Percentiles rank a stretch among this genome's conserved stretches.
Evolutionary conservation across 2,888 invertebrate species (phyloP).

Genomic region (Zeuzera pyrina): DNA sequence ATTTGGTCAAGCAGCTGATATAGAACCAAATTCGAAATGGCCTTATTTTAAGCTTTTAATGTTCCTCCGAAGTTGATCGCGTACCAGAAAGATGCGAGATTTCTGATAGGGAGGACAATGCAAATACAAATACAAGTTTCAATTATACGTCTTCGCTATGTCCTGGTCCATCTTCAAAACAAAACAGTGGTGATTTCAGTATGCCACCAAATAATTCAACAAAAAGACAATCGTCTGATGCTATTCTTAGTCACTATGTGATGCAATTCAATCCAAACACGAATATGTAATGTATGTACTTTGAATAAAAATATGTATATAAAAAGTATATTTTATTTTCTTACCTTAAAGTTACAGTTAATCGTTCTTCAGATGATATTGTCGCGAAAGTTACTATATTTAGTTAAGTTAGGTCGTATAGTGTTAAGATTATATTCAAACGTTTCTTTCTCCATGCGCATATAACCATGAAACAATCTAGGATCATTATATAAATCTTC

Average conservation of each 20-base stretch:
- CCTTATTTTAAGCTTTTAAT: constrained; percentile 3
- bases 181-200: too few species aligned
- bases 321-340: neutral
- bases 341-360: constrained; percentile 1
- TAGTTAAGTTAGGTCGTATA: constrained; percentile 1
- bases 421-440: constrained; percentile 3
- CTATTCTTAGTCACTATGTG: neutral
- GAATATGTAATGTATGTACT: neutral
- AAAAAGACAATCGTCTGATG: neutral
- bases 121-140: neutral
- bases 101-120: constrained; percentile 1
- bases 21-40: constrained; percentile 3
- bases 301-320: neutral
- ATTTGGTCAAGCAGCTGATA: constrained; percentile 2
- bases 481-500: constrained; percentile 1
- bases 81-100: neutral
- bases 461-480: constrained; percentile 1
- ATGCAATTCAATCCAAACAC: neutral
- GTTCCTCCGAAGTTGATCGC: constrained; percentile 1
- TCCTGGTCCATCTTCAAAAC: too few species aligned
- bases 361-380: constrained; percentile 3
- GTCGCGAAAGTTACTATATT: constrained; percentile 2
- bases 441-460: constrained; percentile 1
- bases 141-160: too few species aligned
- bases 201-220: too few species aligned